These are phyloP conservation scores for Actias luna DNA, from an alignment of 2,888 invertebrate genomes.

Conservation along the genomic window DNA sequence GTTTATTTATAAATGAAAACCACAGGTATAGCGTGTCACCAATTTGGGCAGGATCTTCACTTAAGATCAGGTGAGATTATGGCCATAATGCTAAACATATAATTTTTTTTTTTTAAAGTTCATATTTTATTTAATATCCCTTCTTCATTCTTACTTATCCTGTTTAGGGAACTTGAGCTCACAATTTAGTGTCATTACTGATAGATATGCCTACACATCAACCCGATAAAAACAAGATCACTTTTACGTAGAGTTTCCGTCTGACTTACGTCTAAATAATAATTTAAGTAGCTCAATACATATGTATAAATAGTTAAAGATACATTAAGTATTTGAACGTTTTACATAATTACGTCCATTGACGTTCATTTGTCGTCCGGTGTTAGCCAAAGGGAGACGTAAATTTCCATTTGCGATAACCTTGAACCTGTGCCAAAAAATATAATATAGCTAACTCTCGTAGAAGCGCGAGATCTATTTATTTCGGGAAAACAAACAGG, in stretches of 20 bases:
- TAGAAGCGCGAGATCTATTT: slow-evolving; percentile 40
- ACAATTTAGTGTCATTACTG: not conserved
- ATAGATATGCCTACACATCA: not conserved
- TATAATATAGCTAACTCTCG: not conserved
- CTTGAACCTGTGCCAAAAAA: slow-evolving; percentile 77
- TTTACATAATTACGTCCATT: slow-evolving; percentile 53
- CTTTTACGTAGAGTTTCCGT: not conserved
- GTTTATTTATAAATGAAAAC: too few relatives aligned
- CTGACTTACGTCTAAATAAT: not conserved
- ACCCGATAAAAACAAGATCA: not conserved
- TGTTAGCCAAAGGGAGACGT: slow-evolving; percentile 73
- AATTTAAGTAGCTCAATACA: not conserved
- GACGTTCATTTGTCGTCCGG: slow-evolving; percentile 49
- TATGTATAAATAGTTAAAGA: not conserved
- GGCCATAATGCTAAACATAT: too few relatives aligned
- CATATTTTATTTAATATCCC: too few relatives aligned
- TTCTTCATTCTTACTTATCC: too few relatives aligned
- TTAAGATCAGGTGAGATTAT: too few relatives aligned
- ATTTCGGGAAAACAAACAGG: slow-evolving; percentile 53
- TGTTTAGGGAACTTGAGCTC: too few relatives aligned
- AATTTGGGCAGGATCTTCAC: too few relatives aligned
- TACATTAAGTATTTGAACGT: slow-evolving; percentile 1
- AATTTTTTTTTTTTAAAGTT: too few relatives aligned
- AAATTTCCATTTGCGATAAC: slow-evolving; percentile 64
- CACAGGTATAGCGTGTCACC: too few relatives aligned